These are phyloP conservation scores for Globia sparganii DNA, from an alignment of 2,888 invertebrate genomes.

Conservation along the genomic window DNA sequence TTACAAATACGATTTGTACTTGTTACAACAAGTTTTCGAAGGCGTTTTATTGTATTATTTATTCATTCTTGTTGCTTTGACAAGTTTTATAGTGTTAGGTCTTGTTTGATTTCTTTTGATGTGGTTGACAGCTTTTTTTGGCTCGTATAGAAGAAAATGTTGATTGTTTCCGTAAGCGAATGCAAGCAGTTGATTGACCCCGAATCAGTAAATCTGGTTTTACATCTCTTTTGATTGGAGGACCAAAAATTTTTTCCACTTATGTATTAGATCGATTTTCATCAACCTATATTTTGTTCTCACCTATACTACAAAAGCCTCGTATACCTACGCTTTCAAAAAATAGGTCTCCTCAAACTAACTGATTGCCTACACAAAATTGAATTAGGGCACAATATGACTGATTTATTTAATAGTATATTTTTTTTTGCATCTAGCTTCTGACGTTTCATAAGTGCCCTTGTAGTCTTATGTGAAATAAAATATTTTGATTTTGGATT, in stretches of 20 bases:
- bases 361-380: neutral
- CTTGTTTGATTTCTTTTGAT: slow-evolving; percentile 10
- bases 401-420: neutral
- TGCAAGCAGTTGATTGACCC: neutral
- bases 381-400: neutral
- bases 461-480: too few relatives aligned
- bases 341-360: neutral
- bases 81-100: slow-evolving; percentile 47
- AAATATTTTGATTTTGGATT: too few relatives aligned
- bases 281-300: neutral
- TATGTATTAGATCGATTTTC: neutral
- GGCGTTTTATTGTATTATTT: slow-evolving; percentile 61
- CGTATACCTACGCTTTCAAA: neutral
- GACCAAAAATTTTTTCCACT: neutral
- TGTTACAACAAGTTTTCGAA: slow-evolving; percentile 58
- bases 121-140: neutral
- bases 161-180: neutral
- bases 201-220: too few relatives aligned
- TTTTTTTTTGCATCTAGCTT: too few relatives aligned
- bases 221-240: neutral
- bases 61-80: slow-evolving; percentile 47
- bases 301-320: neutral
- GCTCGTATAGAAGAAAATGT: neutral
- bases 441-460: too few relatives aligned
- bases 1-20: slow-evolving; percentile 65